Base-by-base conservation (phyloP, 2,888 invertebrate genomes). In the Apodemia hepburni region DNA sequence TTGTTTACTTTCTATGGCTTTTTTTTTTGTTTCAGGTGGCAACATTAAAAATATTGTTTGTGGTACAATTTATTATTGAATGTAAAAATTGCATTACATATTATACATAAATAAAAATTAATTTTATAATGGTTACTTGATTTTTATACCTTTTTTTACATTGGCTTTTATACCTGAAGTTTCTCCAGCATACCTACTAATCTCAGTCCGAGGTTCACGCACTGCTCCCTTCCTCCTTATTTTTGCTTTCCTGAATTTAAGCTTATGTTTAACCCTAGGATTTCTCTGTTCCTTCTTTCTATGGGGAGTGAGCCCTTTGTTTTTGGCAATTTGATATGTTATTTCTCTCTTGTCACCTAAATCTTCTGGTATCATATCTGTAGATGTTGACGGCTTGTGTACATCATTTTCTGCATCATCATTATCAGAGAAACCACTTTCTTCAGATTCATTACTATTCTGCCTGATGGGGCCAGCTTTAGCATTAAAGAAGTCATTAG, bases 221-320 rank as follows among this genome's bases (percentile, higher is more conserved):
- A 98, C 96, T 76, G 98, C 98, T 77, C 99, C 98, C 92, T 97
- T 98, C 82, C 98, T 95, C 64, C 98, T 94, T 69, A 98, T 97
- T 73, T 96, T 94, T 0, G 99, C 99, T 84, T 98, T 98, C 67
- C 96, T 94, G 85, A 95, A 99, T 82, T 98, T 98, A 71, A 96
- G 95, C 73, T 97, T 95, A 81, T 99, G 97, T 82, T 98, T 98
- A 6, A 99, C 98, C 75, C 99, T 94, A 0, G 99, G 99, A 93
- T 99, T 99, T 67, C 98, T 94, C 73, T 95, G 94, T 77, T 98
- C 98, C 83, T 98, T 98, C 87, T 97, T 98, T 69, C 98, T 94
- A 71, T 95, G 93, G 0, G 98, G 97, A 47, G 96, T 98, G 18
- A 99, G 92, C 17, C 99, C 99, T 85, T 98, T 98, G 79, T 99